Conservation (phyloP, 1,140 invertebrate genomes). For the Drosophila novamexicana region DNA sequence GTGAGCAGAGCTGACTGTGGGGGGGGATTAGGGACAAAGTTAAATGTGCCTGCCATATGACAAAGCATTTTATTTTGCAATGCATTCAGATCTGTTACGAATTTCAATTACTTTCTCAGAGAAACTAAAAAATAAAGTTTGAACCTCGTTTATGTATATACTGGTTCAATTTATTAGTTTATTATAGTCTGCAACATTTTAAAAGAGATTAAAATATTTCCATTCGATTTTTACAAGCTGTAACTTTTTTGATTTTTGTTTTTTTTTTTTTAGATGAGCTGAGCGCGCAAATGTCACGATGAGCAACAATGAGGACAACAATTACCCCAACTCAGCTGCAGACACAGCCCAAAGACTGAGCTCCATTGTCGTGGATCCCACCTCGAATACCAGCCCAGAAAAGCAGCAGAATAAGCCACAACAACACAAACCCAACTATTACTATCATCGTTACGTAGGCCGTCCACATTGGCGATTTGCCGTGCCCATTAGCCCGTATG, state of each 20-base stretch:
- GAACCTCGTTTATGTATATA: too few species aligned
- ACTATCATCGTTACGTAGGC: background rate
- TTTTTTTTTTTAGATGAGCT: slow-evolving; percentile 1
- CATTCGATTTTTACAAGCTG: too few species aligned
- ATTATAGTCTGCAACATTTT: background rate
- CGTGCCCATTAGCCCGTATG: slow-evolving; percentile 44
- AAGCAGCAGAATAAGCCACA: background rate
- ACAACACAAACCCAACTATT: background rate
- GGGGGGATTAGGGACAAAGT: slow-evolving; percentile 34
- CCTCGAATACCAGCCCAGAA: background rate
- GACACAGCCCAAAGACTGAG: background rate
- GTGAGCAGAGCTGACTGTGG: background rate
- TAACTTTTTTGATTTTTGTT: too few species aligned
- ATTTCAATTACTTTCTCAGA: background rate
- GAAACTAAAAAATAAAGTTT: background rate
- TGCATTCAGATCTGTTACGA: background rate
- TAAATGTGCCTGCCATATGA: background rate
- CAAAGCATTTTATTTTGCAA: background rate
- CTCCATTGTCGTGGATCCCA: slow-evolving; percentile 6
- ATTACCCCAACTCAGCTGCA: background rate
- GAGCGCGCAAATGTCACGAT: background rate
- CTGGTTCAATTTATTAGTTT: too few species aligned
- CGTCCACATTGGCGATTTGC: background rate
- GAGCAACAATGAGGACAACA: background rate
- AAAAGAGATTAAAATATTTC: too few species aligned